These are phyloP conservation scores for Drosophila mojavensis DNA, from an alignment of 1,140 invertebrate species.

Conservation along the genomic window DNA sequence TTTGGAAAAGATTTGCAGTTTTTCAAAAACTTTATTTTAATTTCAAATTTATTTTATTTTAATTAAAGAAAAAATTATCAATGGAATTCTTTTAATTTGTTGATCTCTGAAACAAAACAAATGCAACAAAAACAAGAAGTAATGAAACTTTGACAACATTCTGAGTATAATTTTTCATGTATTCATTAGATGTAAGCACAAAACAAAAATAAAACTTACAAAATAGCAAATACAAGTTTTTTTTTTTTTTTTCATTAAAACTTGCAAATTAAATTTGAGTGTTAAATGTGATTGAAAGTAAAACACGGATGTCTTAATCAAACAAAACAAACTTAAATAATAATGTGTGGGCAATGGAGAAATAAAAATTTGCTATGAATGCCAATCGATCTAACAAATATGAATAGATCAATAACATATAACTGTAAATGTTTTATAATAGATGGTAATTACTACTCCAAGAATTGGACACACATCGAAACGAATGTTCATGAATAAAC, in stretches of 20 bases:
- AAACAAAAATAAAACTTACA: background rate
- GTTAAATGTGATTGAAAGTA: slow-evolving; percentile 7
- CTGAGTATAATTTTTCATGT: slow-evolving; percentile 8
- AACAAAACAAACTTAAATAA: background rate
- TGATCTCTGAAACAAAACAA: slow-evolving; percentile 34
- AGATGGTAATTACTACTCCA: background rate
- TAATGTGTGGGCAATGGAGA: background rate
- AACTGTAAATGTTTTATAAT: slow-evolving; percentile 9
- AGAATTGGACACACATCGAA: background rate
- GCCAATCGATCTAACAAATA: background rate
- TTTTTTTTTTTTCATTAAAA: background rate
- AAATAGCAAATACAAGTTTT: slow-evolving; percentile 2
- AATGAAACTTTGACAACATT: slow-evolving; percentile 13
- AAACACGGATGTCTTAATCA: slow-evolving; percentile 10
- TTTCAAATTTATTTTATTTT: too few species aligned
- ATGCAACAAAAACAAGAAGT: background rate
- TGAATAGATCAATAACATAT: background rate
- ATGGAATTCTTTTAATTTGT: slow-evolving; percentile 1
- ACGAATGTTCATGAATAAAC: background rate
- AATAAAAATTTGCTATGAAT: background rate
- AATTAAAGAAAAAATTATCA: background rate
- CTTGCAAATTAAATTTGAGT: slow-evolving; percentile 28
- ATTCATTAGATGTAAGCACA: slow-evolving; percentile 28
- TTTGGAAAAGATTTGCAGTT: background rate
- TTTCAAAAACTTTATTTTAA: too few species aligned